Percentiles rank a stretch among this genome's conserved stretches.
Evolutionary conservation across 2,113 vertebrate genomes (phyloP).

Genomic region (Clarias magur): DNA sequence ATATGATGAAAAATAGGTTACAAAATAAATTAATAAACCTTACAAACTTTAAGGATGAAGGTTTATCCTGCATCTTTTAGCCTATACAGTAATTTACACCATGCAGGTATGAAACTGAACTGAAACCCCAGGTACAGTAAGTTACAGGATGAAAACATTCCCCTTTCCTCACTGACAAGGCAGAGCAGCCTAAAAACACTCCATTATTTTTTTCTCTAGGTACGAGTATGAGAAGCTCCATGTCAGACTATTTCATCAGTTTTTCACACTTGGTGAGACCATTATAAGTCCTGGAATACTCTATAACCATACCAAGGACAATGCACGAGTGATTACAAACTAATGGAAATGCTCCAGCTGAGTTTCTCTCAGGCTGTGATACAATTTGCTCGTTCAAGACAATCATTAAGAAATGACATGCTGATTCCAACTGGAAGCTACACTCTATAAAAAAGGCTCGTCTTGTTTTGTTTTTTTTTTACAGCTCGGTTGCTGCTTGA

Average conservation of each 20-base stretch:
- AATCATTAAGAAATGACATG: constrained; percentile 18
- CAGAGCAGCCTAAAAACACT: constrained; percentile 4
- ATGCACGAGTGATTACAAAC: background rate
- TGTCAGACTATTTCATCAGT: constrained; percentile 25
- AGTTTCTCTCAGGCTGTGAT: constrained; percentile 5
- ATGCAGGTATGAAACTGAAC: constrained; percentile 10
- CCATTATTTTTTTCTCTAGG: constrained; percentile 8
- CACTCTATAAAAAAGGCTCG: background rate
- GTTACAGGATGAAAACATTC: background rate
- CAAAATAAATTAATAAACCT: background rate
- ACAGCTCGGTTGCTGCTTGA: background rate
- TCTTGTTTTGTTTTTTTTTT: constrained; percentile 2
- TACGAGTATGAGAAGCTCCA: constrained; percentile 12
- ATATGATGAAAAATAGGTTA: background rate
- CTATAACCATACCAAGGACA: background rate
- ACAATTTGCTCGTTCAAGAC: background rate
- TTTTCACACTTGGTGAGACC: constrained; percentile 5
- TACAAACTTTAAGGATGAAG: background rate
- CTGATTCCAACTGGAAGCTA: constrained; percentile 32
- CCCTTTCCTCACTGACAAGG: background rate
- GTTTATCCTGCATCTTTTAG: constrained; percentile 24
- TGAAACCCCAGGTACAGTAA: background rate
- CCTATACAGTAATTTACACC: constrained; percentile 24
- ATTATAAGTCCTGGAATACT: constrained; percentile 14
- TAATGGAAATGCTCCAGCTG: background rate